Evolutionary conservation across 2,113 vertebrate genomes (phyloP).

Genomic region (Callaeas wilsoni): DNA sequence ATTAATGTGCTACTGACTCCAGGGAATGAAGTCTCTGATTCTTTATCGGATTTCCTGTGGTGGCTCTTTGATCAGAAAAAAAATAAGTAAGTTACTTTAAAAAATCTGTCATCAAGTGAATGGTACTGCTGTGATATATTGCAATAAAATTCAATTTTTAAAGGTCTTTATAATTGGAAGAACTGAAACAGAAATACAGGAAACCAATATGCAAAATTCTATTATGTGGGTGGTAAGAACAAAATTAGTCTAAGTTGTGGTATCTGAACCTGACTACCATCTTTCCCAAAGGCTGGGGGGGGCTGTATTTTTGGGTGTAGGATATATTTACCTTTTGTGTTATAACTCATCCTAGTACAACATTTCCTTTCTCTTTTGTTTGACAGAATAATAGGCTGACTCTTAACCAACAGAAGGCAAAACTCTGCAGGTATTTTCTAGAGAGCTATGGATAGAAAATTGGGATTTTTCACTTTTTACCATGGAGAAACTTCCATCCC

Average conservation of each 20-base stretch:
- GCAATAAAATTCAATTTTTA: neutral
- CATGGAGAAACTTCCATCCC: neutral
- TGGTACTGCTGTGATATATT: neutral
- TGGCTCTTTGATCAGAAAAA: neutral
- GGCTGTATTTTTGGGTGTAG: neutral
- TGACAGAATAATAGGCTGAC: neutral
- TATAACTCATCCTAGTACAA: neutral
- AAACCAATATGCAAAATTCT: neutral
- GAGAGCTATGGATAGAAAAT: neutral
- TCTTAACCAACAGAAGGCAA: neutral
- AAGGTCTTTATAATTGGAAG: neutral
- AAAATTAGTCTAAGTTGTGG: neutral
- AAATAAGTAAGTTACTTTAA: neutral
- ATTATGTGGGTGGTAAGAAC: neutral
- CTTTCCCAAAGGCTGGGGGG: neutral
- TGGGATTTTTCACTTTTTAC: neutral
- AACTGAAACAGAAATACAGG: conserved; percentile 6
- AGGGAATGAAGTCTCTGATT: neutral
- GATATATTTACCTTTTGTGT: neutral
- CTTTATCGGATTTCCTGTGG: conserved; percentile 20
- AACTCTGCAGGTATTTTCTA: neutral
- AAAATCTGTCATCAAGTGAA: neutral
- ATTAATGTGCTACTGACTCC: neutral
- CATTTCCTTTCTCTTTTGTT: neutral
- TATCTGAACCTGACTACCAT: neutral